Conservation (phyloP, 2,113 vertebrate species). For the Tonatia bakeri region DNA sequence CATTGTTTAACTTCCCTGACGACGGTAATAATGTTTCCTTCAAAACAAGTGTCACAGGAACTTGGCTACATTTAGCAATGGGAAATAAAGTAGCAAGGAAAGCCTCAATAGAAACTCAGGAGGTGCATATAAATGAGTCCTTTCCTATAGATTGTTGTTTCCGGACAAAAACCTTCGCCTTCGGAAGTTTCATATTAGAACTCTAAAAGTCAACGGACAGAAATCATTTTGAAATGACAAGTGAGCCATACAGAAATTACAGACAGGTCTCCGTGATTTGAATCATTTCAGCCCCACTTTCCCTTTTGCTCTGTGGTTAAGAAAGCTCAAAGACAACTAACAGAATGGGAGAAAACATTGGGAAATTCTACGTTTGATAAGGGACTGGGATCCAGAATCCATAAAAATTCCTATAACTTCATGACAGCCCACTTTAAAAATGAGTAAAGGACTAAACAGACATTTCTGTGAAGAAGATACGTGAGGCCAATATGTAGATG, state of each 20-base stretch:
- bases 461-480: neutral
- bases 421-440: neutral
- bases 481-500: neutral
- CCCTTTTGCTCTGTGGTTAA: neutral
- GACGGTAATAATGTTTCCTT: slow-evolving; percentile 34
- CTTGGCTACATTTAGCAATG: slow-evolving; percentile 24
- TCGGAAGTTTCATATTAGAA: neutral
- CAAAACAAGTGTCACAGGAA: slow-evolving; percentile 41
- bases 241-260: neutral
- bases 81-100: slow-evolving; percentile 44
- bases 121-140: neutral
- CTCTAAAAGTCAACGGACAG: slow-evolving; percentile 38
- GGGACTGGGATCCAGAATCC: neutral
- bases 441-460: neutral
- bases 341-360: neutral
- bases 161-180: neutral
- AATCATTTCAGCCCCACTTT: neutral
- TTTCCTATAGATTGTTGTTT: slow-evolving; percentile 3
- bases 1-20: slow-evolving; percentile 23
- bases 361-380: neutral
- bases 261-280: neutral
- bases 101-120: neutral
- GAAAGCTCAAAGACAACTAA: neutral
- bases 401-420: no score
- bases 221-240: slow-evolving; percentile 33